Evolutionary conservation across 2,797 vertebrate genomes (phyloP), one percentile per base, ranked within the genome.

Genomic region (Erpetoichthys calabaricus): DNA sequence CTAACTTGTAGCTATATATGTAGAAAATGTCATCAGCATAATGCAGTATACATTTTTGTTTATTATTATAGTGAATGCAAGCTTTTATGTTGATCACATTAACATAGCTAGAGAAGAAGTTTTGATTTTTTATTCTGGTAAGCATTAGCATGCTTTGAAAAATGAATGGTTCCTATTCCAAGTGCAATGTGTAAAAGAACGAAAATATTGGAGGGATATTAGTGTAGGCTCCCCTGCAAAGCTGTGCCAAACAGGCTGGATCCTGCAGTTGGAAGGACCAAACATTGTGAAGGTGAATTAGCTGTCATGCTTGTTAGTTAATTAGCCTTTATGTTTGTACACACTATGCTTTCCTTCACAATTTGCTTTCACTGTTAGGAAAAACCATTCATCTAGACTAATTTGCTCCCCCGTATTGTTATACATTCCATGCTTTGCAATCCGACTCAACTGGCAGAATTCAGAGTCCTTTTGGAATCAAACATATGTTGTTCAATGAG

Each of bases 281-380:
- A 71, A 69, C 77, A 84, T 81, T 70, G 77, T 80, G 84, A 82
- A 84, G 81, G 82, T 77, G 77, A 83, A 85, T 87, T 86, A 86
- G 82, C 80, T 75, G 70, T 76, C 79, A 77, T 64, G 78, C 80
- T 85, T 71, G 74, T 85, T 85, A 85, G 79, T 75, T 86, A 85
- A 86, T 86, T 84, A 83, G 82, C 73, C 80, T 78, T 73, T 70
- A 68, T 78, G 77, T 82, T 77, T 80, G 76, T 71, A 59, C 70
- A 57, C 75, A 66, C 73, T 72, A 80, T 71, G 76, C 82, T 77
- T 75, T 72, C 70, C 76, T 82, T 79, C 80, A 81, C 74, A 82
- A 49, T 49, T 49, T 49, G 47, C 7, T 7, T 7, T 7, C 25
- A 25, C 7, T 3, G 79, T 83, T 79, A 82, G 80, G 79, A 80